Base-by-base conservation (phyloP, 2,888 invertebrate genomes). In the Drosophila incognita region DNA sequence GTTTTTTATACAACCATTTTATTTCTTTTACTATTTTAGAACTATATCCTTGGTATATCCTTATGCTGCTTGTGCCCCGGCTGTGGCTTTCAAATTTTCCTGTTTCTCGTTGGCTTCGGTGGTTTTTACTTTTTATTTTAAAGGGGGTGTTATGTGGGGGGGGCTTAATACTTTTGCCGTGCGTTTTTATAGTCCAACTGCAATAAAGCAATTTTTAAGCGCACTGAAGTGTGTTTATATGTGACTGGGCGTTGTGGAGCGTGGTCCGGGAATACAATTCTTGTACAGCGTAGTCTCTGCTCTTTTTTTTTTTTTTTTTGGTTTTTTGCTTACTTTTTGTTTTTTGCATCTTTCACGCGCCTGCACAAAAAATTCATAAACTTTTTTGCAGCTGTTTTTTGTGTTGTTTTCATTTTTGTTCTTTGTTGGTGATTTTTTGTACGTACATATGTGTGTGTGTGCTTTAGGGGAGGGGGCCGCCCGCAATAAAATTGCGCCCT, bases 121-220 rank as follows among this genome's bases (percentile, higher is more conserved):
- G 74, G 73, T 56, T 82, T 87, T 83, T 67, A 71, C 56, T 65
- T 75, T 52, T 67, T 67, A 24, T 65, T 81, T 59, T 38, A 21
- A 46, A 29, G 51, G 10, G 7, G 48, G 36, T n/a, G 27, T 31
- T 35, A 2, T 21, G 18, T 13, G 21, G 52, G 76, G 52, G 76
- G 48, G 58, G 65, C 52, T 80, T 80, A 75, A 79, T 82, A 79
- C 80, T 72, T 75, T 68, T 83, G 81, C 81, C 87, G 90, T 90
- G 89, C 85, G 89, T 90, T 86, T 90, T 86, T 86, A 86, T 86
- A 88, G 89, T 87, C 86, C 89, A 70, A 89, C 82, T 90, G 90
- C 90, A 87, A 87, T 87, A 87, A 87, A 87, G 89, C 86, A 87
- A 90, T 87, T 87, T 86, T 90, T 89, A 87, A 87, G 86, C 86